A percentile compares a stretch with the other conserved stretches of the same genome.
These are phyloP conservation scores for Sitophilus oryzae DNA, from an alignment of 1,140 invertebrate species.

Conservation along the genomic window DNA sequence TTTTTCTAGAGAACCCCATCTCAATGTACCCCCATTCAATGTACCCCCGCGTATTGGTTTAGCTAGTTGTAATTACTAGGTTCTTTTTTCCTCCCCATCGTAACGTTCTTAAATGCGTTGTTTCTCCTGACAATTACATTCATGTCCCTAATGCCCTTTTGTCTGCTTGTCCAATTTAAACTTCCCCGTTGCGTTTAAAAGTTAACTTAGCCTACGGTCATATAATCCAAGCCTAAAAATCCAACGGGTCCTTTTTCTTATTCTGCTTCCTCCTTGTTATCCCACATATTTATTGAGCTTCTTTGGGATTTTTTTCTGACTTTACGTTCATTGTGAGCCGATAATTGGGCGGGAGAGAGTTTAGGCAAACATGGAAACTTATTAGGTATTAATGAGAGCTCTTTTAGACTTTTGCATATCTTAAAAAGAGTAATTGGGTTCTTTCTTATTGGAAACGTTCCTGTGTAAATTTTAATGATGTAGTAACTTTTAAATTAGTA, in stretches of 20 bases:
- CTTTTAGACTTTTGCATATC: no score
- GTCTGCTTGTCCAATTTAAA: constrained; percentile 24
- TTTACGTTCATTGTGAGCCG: constrained; percentile 4
- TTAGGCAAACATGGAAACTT: not conserved
- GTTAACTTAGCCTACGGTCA: constrained; percentile 9
- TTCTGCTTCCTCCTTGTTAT: constrained; percentile 7
- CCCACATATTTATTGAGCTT: constrained; percentile 15
- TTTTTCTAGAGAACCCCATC: not conserved
- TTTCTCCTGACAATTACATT: constrained; percentile 27
- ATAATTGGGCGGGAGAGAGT: constrained; percentile 13
- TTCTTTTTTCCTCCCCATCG: not conserved
- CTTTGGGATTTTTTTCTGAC: not conserved
- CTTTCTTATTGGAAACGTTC: no score
- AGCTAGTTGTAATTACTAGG: constrained; percentile 2
- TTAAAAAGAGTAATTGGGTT: no score
- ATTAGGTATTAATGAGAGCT: constrained; percentile 1
- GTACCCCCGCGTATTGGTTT: constrained; percentile 9
- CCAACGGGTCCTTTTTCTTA: no score
- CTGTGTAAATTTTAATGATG: no score
- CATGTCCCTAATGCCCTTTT: constrained; percentile 23
- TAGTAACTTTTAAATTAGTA: constrained; percentile 1
- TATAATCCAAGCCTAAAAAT: constrained; percentile 8
- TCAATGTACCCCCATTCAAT: no score
- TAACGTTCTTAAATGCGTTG: constrained; percentile 22
- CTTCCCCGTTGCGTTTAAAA: constrained; percentile 11